A percentile compares a stretch with the other conserved stretches of the same genome.
These are phyloP conservation scores for Drosophila grimshawi DNA, from an alignment of 1,140 invertebrate genomes.

Conservation along the genomic window DNA sequence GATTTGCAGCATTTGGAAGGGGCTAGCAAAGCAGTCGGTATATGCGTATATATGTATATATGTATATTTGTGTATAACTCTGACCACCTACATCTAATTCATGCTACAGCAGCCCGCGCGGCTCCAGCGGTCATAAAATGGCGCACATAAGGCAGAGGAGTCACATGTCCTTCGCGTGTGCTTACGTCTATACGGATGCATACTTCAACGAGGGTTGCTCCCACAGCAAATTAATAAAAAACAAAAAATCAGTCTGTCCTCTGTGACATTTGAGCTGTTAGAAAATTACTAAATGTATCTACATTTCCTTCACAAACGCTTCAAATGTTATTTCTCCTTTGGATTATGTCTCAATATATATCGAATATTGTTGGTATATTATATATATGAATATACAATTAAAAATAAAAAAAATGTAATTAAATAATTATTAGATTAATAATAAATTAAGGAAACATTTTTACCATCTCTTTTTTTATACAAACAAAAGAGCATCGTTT, in stretches of 20 bases:
- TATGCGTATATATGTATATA: conserved; percentile 2
- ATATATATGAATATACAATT: too few relatives aligned
- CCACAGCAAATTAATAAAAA: background rate
- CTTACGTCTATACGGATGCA: conserved; percentile 30
- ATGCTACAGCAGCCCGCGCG: conserved; percentile 37
- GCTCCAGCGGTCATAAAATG: conserved; percentile 67
- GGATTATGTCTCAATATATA: too few relatives aligned
- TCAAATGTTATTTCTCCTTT: too few relatives aligned
- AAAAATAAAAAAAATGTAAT: too few relatives aligned
- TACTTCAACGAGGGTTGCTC: conserved; percentile 21
- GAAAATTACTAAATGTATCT: background rate
- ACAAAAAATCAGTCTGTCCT: background rate
- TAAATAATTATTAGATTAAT: too few relatives aligned
- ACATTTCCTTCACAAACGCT: background rate
- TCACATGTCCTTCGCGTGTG: conserved; percentile 47
- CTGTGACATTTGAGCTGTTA: background rate
- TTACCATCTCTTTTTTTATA: too few relatives aligned
- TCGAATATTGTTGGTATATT: too few relatives aligned
- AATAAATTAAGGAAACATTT: too few relatives aligned
- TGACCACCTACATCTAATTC: conserved; percentile 75
- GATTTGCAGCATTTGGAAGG: conserved; percentile 68
- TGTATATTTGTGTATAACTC: conserved; percentile 23
- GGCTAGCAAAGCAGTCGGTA: conserved; percentile 17
- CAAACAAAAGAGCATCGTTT: too few relatives aligned
- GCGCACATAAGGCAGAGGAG: conserved; percentile 33